A percentile compares a stretch with the other conserved stretches of the same genome.
Evolutionary conservation across 2,888 invertebrate species (phyloP).

Genomic region (Patella ulyssiponensis): DNA sequence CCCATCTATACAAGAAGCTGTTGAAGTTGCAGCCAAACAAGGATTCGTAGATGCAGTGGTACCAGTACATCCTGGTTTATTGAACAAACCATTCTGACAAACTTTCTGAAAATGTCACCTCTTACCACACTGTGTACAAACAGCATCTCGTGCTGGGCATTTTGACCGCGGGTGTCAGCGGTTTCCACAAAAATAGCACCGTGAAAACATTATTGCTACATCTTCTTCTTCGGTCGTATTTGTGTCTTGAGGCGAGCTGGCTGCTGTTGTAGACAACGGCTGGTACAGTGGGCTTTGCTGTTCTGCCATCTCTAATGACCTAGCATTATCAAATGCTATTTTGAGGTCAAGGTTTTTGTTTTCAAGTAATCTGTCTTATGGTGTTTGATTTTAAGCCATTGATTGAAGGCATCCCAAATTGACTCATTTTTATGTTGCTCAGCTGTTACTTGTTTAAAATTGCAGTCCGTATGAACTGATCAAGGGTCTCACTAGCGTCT

Average conservation of each 20-base stretch:
- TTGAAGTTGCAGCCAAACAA: background rate
- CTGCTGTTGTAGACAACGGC: background rate
- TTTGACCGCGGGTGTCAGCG: background rate
- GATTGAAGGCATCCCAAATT: background rate
- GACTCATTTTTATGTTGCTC: background rate
- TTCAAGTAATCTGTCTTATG: background rate
- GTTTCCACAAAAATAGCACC: background rate
- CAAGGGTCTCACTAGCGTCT: background rate
- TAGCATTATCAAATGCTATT: background rate
- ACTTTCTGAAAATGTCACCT: background rate
- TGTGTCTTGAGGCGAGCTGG: background rate
- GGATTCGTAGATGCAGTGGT: background rate
- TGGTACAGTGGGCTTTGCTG: background rate
- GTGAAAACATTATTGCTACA: background rate
- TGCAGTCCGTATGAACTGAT: background rate
- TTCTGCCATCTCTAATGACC: background rate
- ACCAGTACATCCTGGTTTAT: background rate
- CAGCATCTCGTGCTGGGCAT: background rate
- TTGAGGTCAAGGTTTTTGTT: background rate
- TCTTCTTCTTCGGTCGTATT: background rate
- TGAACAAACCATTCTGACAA: background rate
- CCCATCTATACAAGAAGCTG: background rate
- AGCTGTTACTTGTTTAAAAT: constrained; percentile 2
- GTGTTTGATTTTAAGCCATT: background rate
- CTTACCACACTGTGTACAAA: background rate